Percentiles rank a stretch among this genome's conserved stretches.
These are phyloP conservation scores for Antrozous pallidus DNA, from an alignment of 2,797 vertebrate species.

Conservation along the genomic window DNA sequence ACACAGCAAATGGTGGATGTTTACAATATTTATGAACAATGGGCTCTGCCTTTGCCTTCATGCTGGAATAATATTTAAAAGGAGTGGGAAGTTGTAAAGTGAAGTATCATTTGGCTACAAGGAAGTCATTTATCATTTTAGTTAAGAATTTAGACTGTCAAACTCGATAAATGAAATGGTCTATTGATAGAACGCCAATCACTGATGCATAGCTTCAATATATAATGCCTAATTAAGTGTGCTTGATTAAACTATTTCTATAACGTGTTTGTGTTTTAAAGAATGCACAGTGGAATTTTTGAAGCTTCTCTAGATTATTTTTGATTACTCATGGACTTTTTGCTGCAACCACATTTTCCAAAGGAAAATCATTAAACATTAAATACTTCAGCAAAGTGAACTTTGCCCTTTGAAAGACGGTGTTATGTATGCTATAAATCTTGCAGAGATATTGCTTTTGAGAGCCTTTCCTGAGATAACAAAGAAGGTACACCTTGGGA, in stretches of 20 bases:
- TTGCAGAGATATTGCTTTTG: neutral
- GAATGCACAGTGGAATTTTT: constrained; percentile 70
- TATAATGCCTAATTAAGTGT: constrained; percentile 81
- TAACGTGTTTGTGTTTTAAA: constrained; percentile 77
- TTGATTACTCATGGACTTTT: neutral
- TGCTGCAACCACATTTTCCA: constrained; percentile 55
- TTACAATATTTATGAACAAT: constrained; percentile 73
- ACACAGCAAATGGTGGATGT: constrained; percentile 65
- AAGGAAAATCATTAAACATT: constrained; percentile 51
- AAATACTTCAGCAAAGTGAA: constrained; percentile 52
- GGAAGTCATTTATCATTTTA: constrained; percentile 79
- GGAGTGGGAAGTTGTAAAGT: constrained; percentile 73
- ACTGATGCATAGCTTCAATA: constrained; percentile 73
- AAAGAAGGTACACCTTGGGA: constrained; percentile 14
- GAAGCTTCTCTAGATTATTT: constrained; percentile 43
- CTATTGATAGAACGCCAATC: constrained; percentile 76
- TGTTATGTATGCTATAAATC: constrained; percentile 46
- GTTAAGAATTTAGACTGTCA: constrained; percentile 81
- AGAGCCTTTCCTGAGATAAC: constrained; percentile 22
- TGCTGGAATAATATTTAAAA: constrained; percentile 71
- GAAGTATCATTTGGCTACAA: constrained; percentile 76
- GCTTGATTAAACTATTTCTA: constrained; percentile 78
- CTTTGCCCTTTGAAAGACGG: constrained; percentile 8
- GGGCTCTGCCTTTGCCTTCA: constrained; percentile 58
- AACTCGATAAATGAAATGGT: constrained; percentile 76